A percentile compares a stretch with the other conserved stretches of the same genome.
Evolutionary conservation across 1,140 invertebrate genomes (phyloP).

Genomic region (Aethina tumida): DNA sequence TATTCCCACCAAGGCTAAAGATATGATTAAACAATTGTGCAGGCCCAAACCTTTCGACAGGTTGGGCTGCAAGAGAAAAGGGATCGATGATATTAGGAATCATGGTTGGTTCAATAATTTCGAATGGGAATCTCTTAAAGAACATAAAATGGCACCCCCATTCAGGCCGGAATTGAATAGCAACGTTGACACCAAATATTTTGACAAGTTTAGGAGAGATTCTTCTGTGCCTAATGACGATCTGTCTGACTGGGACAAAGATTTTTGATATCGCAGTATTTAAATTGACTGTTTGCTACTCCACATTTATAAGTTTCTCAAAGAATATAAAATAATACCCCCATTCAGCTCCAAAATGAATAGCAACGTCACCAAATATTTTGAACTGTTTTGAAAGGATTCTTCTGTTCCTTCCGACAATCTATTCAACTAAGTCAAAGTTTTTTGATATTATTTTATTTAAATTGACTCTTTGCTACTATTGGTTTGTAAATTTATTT

Average conservation of each 20-base stretch:
- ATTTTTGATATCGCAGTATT: too few relatives aligned
- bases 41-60: slow-evolving; percentile 82
- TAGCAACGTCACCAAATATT: too few relatives aligned
- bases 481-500: too few relatives aligned
- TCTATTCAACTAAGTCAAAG: too few relatives aligned
- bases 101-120: slow-evolving; percentile 62
- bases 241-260: slow-evolving; percentile 12
- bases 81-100: slow-evolving; percentile 84
- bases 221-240: slow-evolving; percentile 18
- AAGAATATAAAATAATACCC: too few relatives aligned
- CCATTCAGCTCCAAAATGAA: too few relatives aligned
- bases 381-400: too few relatives aligned
- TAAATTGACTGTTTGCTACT: too few relatives aligned
- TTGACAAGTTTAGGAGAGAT: slow-evolving; percentile 25
- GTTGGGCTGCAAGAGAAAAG: slow-evolving; percentile 83
- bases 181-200: slow-evolving; percentile 24
- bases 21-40: slow-evolving; percentile 82
- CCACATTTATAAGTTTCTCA: too few relatives aligned
- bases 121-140: slow-evolving; percentile 24
- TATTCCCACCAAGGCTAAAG: slow-evolving; percentile 67
- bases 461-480: too few relatives aligned
- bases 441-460: too few relatives aligned
- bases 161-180: slow-evolving; percentile 21
- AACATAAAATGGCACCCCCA: slow-evolving; percentile 17
- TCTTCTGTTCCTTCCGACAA: too few relatives aligned